phyloP scores from a whole-genome alignment of 2,888 invertebrate species.

The Leptarthrus brevirostris region DNA sequence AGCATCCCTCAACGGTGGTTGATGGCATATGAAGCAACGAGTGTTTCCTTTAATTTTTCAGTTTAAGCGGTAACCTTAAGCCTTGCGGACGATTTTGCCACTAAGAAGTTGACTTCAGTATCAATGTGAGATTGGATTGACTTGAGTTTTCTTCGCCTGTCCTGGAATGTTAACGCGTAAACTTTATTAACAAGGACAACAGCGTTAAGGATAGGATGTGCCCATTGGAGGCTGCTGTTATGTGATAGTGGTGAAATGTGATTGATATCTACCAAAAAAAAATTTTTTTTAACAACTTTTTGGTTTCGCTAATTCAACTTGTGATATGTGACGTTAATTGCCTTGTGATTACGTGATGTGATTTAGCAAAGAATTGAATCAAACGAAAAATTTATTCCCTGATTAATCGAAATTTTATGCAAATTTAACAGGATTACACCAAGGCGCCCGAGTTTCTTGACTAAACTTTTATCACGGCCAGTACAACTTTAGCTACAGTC shows the following conservation, averaged over 20 bases:
- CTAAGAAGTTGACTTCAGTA: not conserved
- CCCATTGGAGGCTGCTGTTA: too few species aligned
- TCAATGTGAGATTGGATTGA: constrained; percentile 14
- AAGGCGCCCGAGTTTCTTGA: too few species aligned
- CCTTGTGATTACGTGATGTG: constrained; percentile 21
- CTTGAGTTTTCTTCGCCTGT: not conserved
- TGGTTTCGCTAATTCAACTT: too few species aligned
- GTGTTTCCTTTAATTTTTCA: constrained; percentile 44
- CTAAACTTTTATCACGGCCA: too few species aligned
- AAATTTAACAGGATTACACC: constrained; percentile 23
- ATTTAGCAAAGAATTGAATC: constrained; percentile 3
- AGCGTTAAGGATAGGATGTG: too few species aligned
- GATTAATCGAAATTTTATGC: constrained; percentile 19
- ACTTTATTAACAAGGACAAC: too few species aligned
- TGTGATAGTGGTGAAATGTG: too few species aligned
- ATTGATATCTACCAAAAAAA: too few species aligned
- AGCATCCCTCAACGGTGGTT: constrained; percentile 38
- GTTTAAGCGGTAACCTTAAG: constrained; percentile 47
- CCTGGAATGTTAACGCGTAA: too few species aligned
- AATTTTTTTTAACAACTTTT: too few species aligned
- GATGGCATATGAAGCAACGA: constrained; percentile 45
- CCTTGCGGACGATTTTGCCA: constrained; percentile 42
- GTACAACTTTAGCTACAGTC: not conserved
- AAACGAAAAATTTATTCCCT: constrained; percentile 7
- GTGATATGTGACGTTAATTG: not conserved